Base-by-base conservation (phyloP, 2,888 invertebrate genomes). In the Hanleya hanleyi region DNA sequence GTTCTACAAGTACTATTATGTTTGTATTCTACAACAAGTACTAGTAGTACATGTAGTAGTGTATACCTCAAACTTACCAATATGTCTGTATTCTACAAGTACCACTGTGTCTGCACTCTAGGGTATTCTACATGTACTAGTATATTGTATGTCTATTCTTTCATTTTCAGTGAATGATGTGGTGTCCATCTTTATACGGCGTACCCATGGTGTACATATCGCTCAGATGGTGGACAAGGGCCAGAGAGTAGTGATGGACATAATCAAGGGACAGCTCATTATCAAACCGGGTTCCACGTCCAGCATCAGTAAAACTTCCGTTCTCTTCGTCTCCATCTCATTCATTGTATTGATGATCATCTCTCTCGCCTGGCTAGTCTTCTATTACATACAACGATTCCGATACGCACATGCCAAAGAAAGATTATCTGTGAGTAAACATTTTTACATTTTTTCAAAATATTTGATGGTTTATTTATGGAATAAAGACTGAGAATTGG, bases 281-380 rank as follows among this genome's bases (percentile, higher is more conserved):
- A 3, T 18, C 41, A 1, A 38, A 15, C 4, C 26, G 4, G 15
- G 15, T 26, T 15, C 41, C 37, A 74, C 77, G n/a, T 70, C 78
- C 18, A 83, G 77, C 47, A 82, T 84, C 69, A 96, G 96, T 91
- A 89, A 88, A 90, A 97, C 97, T 12, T 96, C 97, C 0, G 97
- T 98, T 85, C 92, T 98, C 82, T 97, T 98, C 91, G 97, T 98
- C 71, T 97, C 97, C 77, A 96, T 97, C 82, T 97, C 97, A 1
- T 97, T 98, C 92, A 96, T 97, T 83, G 96, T 98, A 76, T 92
- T 97, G 83, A 97, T 97, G 96, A 95, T 97, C 84, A 97, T 97
- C 81, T 97, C 97, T 0, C 92, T 97, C 84, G 96, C 97, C 32
- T 98, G 97, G 97, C 93, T 98, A 51, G 95, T 97, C 75, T 97